Evolutionary conservation across 2,888 invertebrate species (phyloP), one percentile per base, ranked within the genome.

Genomic region (Portevinia maculata): DNA sequence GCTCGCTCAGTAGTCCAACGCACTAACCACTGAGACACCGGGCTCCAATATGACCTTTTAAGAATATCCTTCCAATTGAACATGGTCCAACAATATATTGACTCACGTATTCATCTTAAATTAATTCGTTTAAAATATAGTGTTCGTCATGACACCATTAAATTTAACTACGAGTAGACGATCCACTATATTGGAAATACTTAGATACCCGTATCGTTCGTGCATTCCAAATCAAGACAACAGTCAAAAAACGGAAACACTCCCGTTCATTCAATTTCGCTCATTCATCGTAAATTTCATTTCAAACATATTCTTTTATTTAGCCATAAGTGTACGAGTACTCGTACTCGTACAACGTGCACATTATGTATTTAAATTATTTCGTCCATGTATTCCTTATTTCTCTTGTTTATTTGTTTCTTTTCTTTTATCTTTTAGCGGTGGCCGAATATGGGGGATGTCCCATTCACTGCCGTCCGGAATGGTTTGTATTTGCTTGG

Each of bases 381-480:
- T 60, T 9, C 44, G 4, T 46, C 46, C 13, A 46, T 9, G 19
- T 57, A 32, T 11, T 44, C 8, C 11, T 57, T 30, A 19, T 57
- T 57, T 55, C 9, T 13, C 8, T 24, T 1, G 28, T 57, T 55
- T 37, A 28, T 53, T 30, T 55, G 34, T 52, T 44, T 52, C 13
- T 30, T 53, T 8, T 70, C 17, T 74, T 79, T 84, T 52, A 85
- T 70, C 50, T 88, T 86, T 53, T 85, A 90, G 89, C 87, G 90
- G 91, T 87, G 90, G 91, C 84, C 89, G 91, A 86, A 89, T 90
- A 86, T 90, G 90, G 89, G 90, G 90, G 86, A 91, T 91, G 90
- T 91, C 91, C 78, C 90, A 90, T 88, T 91, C 91, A 86, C 87
- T 91, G 86, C 91, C 91, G 81, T 91, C 91, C 9, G 91, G 91